These are phyloP conservation scores for Onychomys leucogaster DNA, from an alignment of 2,797 vertebrate genomes.

Conservation along the genomic window DNA sequence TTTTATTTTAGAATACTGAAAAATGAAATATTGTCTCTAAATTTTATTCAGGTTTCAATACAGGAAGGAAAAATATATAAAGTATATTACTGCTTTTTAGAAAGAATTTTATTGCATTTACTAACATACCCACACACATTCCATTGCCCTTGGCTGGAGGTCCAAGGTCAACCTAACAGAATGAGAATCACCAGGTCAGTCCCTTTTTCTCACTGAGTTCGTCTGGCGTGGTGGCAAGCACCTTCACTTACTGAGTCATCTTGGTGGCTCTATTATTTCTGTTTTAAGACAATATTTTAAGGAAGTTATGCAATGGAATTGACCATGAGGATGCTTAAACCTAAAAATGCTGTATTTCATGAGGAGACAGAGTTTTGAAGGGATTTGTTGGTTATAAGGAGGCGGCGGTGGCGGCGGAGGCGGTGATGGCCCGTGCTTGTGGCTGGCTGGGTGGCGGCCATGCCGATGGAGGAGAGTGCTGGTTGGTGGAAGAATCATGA, in stretches of 20 bases:
- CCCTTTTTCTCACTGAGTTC: not conserved
- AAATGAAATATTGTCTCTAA: not conserved
- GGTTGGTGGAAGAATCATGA: too few relatives aligned
- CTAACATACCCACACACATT: not conserved
- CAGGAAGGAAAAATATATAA: not conserved
- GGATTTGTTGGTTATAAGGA: too few relatives aligned
- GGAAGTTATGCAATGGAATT: slow-evolving; percentile 15
- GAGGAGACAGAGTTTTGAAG: not conserved
- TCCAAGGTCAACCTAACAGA: not conserved
- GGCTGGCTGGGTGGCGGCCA: too few relatives aligned
- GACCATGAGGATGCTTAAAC: not conserved
- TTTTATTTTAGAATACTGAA: slow-evolving; percentile 43
- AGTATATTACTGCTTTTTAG: not conserved
- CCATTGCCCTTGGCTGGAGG: not conserved
- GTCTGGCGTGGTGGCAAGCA: not conserved
- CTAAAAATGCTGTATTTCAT: not conserved
- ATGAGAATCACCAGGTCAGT: not conserved
- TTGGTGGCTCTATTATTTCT: not conserved
- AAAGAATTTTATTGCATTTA: not conserved
- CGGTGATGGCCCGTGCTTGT: too few relatives aligned
- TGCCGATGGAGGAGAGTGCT: too few relatives aligned
- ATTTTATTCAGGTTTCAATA: not conserved
- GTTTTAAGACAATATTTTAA: slow-evolving; percentile 20
- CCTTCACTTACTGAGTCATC: not conserved
- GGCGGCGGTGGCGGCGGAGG: too few relatives aligned